Percentiles rank a stretch among this genome's conserved stretches.
Evolutionary conservation across 2,888 invertebrate species (phyloP).

Genomic region (Aleiodes testaceus): DNA sequence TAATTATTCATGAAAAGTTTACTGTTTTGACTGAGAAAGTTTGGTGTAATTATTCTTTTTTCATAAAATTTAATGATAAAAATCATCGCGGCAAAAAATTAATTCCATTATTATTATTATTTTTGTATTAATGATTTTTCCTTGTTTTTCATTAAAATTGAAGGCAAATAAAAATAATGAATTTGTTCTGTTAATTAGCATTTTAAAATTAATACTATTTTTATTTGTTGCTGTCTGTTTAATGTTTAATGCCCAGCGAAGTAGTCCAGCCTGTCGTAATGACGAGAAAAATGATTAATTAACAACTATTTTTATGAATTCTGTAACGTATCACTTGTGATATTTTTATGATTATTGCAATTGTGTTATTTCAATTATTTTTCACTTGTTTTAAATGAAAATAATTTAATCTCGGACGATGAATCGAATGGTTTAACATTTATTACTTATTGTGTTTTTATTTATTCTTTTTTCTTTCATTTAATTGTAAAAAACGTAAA

Average conservation of each 20-base stretch:
- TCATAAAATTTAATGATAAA: conserved; percentile 15
- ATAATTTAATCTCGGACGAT: conserved; percentile 55
- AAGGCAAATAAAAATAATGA: no score
- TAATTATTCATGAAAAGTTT: conserved; percentile 41
- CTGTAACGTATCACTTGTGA: conserved; percentile 65
- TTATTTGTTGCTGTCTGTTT: conserved; percentile 37
- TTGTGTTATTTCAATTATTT: conserved; percentile 40
- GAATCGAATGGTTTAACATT: conserved; percentile 55
- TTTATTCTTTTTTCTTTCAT: conserved; percentile 4
- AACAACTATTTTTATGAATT: conserved; percentile 60
- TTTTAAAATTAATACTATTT: conserved; percentile 2
- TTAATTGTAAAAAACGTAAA: conserved; percentile 23
- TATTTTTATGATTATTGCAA: conserved; percentile 57
- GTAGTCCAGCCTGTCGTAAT: conserved; percentile 67
- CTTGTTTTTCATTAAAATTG: not conserved
- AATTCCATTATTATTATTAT: not conserved
- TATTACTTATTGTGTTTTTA: conserved; percentile 3
- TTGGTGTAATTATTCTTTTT: conserved; percentile 52
- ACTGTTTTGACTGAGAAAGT: conserved; percentile 46
- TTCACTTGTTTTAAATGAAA: conserved; percentile 8
- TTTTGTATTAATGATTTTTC: conserved; percentile 1
- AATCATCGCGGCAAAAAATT: conserved; percentile 24
- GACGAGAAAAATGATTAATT: conserved; percentile 59
- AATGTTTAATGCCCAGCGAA: conserved; percentile 72
- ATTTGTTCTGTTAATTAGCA: no score